These are phyloP conservation scores for Vanessa tameamea DNA, from an alignment of 1,140 invertebrate species.

Conservation along the genomic window DNA sequence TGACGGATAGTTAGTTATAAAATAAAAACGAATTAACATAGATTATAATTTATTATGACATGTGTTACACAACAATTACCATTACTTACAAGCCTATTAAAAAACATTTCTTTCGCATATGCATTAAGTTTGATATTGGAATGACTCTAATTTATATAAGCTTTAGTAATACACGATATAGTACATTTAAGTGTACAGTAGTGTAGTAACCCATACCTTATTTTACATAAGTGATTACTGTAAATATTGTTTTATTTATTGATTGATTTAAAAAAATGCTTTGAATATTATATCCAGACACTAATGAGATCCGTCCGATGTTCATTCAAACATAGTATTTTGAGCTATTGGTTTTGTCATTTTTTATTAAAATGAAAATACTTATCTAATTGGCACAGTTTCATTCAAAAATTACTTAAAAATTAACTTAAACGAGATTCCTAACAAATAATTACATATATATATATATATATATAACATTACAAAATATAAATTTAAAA, in stretches of 20 bases:
- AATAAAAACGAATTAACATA: not conserved
- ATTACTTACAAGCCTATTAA: not conserved
- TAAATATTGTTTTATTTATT: not conserved
- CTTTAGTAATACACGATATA: not conserved
- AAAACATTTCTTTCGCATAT: not conserved
- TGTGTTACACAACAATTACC: not conserved
- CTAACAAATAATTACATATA: not conserved
- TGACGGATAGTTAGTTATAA: not conserved
- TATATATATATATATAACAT: too few relatives aligned
- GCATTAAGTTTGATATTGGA: not conserved
- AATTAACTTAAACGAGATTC: slow-evolving; percentile 3
- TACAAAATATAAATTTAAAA: not conserved
- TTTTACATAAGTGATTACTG: too few relatives aligned
- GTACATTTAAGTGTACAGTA: too few relatives aligned
- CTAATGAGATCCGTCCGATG: not conserved
- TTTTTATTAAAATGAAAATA: slow-evolving; percentile 2
- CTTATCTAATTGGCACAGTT: not conserved
- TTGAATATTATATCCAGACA: not conserved
- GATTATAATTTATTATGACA: slow-evolving; percentile 14
- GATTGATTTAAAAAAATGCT: not conserved
- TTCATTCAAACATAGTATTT: too few relatives aligned
- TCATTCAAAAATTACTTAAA: not conserved
- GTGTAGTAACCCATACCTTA: too few relatives aligned
- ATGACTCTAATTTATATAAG: not conserved
- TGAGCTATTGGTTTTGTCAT: not conserved